Percentiles rank a stretch among this genome's conserved stretches.
phyloP scores from a whole-genome alignment of 1,140 invertebrate genomes.

The Platyscapa corneri region DNA sequence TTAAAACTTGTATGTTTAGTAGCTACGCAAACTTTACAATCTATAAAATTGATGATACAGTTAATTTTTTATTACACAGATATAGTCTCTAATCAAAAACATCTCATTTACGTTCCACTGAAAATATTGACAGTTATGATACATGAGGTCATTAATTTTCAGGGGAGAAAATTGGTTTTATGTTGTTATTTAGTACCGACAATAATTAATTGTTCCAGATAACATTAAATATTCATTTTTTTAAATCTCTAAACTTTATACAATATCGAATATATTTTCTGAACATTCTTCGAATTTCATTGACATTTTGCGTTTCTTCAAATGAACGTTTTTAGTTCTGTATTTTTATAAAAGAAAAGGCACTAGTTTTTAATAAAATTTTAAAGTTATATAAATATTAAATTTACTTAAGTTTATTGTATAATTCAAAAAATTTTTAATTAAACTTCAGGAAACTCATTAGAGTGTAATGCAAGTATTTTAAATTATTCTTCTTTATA shows the following conservation, averaged over 20 bases:
- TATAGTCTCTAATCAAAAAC: constrained; percentile 4
- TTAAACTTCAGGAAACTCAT: too few species aligned
- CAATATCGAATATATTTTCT: neutral
- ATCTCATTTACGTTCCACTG: neutral
- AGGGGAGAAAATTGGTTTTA: constrained; percentile 12
- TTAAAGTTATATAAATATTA: too few species aligned
- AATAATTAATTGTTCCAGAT: constrained; percentile 6
- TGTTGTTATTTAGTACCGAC: constrained; percentile 1
- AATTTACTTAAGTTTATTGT: too few species aligned
- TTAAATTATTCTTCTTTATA: too few species aligned
- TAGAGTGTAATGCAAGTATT: too few species aligned
- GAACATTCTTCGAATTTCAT: neutral
- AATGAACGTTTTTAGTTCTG: too few species aligned
- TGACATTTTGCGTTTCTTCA: too few species aligned
- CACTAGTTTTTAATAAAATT: too few species aligned
- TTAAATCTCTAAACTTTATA: neutral
- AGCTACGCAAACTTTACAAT: neutral
- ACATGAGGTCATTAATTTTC: neutral
- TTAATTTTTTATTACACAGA: neutral
- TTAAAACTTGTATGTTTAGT: neutral
- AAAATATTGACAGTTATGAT: constrained; percentile 15
- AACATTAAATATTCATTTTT: neutral
- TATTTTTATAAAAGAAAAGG: too few species aligned
- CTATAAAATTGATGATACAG: neutral
- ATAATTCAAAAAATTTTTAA: too few species aligned